phyloP scores from a whole-genome alignment of 1,140 invertebrate species.

The Drosophila sulfurigaster region DNA sequence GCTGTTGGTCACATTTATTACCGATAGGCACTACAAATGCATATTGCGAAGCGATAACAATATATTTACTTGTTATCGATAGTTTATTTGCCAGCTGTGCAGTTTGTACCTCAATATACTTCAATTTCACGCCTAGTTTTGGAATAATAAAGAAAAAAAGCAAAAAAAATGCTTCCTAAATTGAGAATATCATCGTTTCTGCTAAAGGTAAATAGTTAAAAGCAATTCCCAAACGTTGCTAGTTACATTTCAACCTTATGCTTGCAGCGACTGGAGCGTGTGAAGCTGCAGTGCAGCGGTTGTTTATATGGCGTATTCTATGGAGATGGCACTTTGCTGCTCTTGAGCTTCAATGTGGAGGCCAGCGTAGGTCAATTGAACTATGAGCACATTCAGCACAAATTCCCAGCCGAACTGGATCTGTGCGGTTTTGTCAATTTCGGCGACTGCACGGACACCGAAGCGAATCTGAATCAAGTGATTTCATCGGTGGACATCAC shows the following conservation, averaged over 20 bases:
- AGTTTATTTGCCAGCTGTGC: constrained; percentile 74
- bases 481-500: constrained; percentile 91
- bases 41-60: constrained; percentile 28
- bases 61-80: constrained; percentile 47
- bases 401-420: constrained; percentile 91
- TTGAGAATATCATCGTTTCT: constrained; percentile 85
- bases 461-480: constrained; percentile 87
- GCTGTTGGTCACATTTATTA: constrained; percentile 25
- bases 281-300: constrained; percentile 87
- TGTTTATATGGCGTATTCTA: constrained; percentile 91
- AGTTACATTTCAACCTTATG: background rate
- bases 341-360: constrained; percentile 88
- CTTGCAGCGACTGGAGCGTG: constrained; percentile 86
- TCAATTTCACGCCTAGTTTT: constrained; percentile 35
- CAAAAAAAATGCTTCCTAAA: constrained; percentile 84
- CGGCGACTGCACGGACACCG: constrained; percentile 86
- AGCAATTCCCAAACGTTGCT: background rate
- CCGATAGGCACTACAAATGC: constrained; percentile 17
- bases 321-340: constrained; percentile 88
- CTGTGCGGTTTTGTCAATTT: constrained; percentile 90
- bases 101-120: constrained; percentile 53
- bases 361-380: constrained; percentile 86
- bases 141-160: constrained; percentile 44
- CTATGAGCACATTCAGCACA: constrained; percentile 87
- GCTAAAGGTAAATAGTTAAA: constrained; percentile 80